A percentile compares a stretch with the other conserved stretches of the same genome.
Evolutionary conservation across 23 tunicate genomes (phyloP).

Genomic region (Clavelina lepadiformis): DNA sequence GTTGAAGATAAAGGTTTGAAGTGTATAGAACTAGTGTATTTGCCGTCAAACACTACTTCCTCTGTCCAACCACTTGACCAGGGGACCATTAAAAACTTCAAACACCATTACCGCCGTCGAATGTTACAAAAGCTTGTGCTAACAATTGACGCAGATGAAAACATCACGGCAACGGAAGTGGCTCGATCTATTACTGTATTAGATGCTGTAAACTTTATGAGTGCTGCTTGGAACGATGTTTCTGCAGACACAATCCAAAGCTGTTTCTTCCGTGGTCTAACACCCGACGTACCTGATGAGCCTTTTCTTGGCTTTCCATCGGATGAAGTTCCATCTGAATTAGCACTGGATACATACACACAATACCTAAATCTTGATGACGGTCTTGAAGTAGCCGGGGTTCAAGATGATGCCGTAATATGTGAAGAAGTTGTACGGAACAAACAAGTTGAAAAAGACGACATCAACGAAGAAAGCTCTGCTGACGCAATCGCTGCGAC

Average conservation of each 20-base stretch:
- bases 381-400: constrained; percentile 8
- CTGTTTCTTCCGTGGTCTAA: constrained; percentile 24
- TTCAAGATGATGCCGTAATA: constrained; percentile 3
- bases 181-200: constrained; percentile 19
- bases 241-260: constrained; percentile 13
- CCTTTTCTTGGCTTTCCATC: constrained; percentile 22
- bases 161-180: constrained; percentile 3
- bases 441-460: neutral
- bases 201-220: constrained; percentile 18
- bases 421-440: constrained; percentile 1
- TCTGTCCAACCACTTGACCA: constrained; percentile 27
- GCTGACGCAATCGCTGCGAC: neutral
- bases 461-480: neutral
- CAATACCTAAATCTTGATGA: constrained; percentile 5
- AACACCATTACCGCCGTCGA: constrained; percentile 25
- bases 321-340: constrained; percentile 16
- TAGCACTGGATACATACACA: constrained; percentile 1
- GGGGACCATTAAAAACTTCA: constrained; percentile 32
- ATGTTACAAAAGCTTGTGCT: constrained; percentile 21
- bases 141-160: constrained; percentile 11
- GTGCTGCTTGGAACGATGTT: constrained; percentile 20
- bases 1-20: constrained; percentile 1
- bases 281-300: constrained; percentile 17
- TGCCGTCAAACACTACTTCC: constrained; percentile 19
- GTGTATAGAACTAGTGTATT: constrained; percentile 10